These are phyloP conservation scores for Lingula anatina DNA, from an alignment of 2,888 invertebrate genomes.

Conservation along the genomic window DNA sequence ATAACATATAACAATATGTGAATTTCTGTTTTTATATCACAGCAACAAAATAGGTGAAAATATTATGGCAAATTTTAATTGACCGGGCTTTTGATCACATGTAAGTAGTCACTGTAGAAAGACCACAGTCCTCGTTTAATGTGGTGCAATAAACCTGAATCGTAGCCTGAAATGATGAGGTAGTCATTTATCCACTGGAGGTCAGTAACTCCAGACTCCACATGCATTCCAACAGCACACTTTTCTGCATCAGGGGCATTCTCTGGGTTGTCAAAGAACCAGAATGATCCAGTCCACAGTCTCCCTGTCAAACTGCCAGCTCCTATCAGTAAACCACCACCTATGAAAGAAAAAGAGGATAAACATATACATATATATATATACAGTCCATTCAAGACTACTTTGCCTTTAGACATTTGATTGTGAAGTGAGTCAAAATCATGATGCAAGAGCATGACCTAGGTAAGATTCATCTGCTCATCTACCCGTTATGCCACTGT, in stretches of 20 bases:
- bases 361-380: no score
- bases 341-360: constrained; percentile 37
- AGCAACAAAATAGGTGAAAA: no score
- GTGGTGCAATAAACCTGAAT: constrained; percentile 57
- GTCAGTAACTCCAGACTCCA: constrained; percentile 56
- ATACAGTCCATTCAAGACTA: no score
- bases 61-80: no score
- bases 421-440: no score
- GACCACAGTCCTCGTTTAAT: neutral
- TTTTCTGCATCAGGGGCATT: constrained; percentile 53
- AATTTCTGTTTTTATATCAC: no score
- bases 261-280: constrained; percentile 55
- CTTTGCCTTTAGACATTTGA: no score
- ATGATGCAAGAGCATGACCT: no score
- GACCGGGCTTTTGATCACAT: no score
- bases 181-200: constrained; percentile 52
- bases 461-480: no score
- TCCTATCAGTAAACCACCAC: constrained; percentile 59
- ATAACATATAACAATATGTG: no score
- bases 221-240: constrained; percentile 53
- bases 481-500: no score
- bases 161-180: constrained; percentile 57
- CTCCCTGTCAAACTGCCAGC: constrained; percentile 60
- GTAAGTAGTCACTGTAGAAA: neutral
- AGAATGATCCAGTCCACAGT: constrained; percentile 62